Evolutionary conservation across 2,797 vertebrate genomes (phyloP).

Genomic region (Ctenopoma multispine): DNA sequence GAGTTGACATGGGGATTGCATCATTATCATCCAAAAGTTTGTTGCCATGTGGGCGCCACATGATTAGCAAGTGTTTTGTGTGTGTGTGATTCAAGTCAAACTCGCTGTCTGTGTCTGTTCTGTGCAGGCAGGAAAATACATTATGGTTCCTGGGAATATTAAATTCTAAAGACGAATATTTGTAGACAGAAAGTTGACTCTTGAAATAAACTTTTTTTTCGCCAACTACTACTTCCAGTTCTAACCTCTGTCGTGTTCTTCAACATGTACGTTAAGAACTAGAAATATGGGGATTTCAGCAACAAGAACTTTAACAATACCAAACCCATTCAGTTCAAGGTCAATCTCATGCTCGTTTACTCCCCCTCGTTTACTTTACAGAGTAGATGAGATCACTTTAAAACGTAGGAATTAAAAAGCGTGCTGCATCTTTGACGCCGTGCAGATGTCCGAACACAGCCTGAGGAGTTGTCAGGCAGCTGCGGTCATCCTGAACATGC

Average conservation of each 20-base stretch:
- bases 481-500: too few relatives aligned
- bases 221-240: background rate
- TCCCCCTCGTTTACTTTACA: background rate
- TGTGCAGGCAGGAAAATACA: conserved; percentile 25
- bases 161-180: conserved; percentile 35
- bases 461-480: too few relatives aligned
- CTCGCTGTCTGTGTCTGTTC: conserved; percentile 3
- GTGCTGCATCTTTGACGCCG: background rate
- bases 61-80: conserved; percentile 86
- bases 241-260: background rate
- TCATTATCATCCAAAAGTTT: conserved; percentile 96
- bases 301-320: too few relatives aligned
- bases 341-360: too few relatives aligned
- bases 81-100: conserved; percentile 23
- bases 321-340: too few relatives aligned
- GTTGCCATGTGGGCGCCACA: conserved; percentile 87
- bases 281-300: too few relatives aligned
- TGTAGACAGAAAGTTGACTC: conserved; percentile 46
- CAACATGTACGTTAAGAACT: background rate
- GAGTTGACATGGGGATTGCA: conserved; percentile 92
- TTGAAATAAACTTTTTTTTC: conserved; percentile 12
- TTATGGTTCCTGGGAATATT: conserved; percentile 49
- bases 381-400: too few relatives aligned
- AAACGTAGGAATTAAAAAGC: too few relatives aligned
- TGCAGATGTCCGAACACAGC: background rate